Conservation (phyloP, 2,888 invertebrate genomes). For the Odontocolon sp. region DNA sequence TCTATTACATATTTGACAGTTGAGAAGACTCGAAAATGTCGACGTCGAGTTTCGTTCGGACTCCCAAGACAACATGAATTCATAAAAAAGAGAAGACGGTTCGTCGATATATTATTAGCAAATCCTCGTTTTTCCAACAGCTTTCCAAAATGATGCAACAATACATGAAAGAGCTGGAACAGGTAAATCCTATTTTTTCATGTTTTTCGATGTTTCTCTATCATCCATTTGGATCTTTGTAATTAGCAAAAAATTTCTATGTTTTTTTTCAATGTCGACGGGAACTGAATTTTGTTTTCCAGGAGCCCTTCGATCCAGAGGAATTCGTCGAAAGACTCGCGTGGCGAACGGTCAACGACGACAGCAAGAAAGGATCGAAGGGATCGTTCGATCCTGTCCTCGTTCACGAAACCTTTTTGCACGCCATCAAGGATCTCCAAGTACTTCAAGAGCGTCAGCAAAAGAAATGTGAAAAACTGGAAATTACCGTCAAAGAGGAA, state of each 20-base stretch:
- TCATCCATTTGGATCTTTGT: too few species aligned
- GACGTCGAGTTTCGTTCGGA: too few species aligned
- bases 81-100: too few species aligned
- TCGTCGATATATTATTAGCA: too few species aligned
- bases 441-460: conserved; percentile 92
- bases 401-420: conserved; percentile 95
- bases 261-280: background rate
- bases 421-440: conserved; percentile 92
- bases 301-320: conserved; percentile 98
- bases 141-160: conserved; percentile 92
- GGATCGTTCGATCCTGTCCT: conserved; percentile 92
- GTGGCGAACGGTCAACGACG: conserved; percentile 92
- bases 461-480: conserved; percentile 92
- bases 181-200: conserved; percentile 82
- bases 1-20: too few species aligned
- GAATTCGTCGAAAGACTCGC: conserved; percentile 99
- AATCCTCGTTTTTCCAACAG: too few species aligned
- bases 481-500: conserved; percentile 91
- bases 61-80: too few species aligned
- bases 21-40: too few species aligned
- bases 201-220: too few species aligned
- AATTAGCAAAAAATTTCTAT: background rate
- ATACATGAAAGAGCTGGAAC: conserved; percentile 93
- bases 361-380: conserved; percentile 85
- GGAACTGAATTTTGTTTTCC: conserved; percentile 65